A percentile compares a stretch with the other conserved stretches of the same genome.
These are phyloP conservation scores for Oreochromis grahami DNA, from an alignment of 2,797 vertebrate species.

Conservation along the genomic window DNA sequence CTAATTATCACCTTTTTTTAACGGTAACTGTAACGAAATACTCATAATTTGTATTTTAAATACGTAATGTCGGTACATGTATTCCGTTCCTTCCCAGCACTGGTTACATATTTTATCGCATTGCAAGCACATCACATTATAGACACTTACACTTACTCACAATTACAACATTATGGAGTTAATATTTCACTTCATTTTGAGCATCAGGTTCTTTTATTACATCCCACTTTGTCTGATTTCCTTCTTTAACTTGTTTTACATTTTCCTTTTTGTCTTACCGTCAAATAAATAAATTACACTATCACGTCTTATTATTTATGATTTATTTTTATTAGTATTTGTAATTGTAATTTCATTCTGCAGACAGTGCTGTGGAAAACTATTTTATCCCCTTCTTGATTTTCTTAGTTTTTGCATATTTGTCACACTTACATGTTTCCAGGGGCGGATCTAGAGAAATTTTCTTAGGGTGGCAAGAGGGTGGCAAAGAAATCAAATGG, in stretches of 20 bases:
- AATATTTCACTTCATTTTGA: not conserved
- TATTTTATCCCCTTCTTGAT: not conserved
- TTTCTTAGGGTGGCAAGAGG: too few species aligned
- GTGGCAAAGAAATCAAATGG: too few species aligned
- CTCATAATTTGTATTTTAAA: not conserved
- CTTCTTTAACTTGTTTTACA: not conserved
- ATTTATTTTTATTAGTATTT: not conserved
- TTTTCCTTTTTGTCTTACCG: not conserved
- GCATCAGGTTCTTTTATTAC: not conserved
- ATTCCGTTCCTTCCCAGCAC: not conserved
- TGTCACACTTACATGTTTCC: not conserved
- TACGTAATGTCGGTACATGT: not conserved
- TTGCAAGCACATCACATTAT: not conserved
- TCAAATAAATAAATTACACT: not conserved
- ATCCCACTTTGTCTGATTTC: not conserved
- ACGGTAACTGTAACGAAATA: not conserved
- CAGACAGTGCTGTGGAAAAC: not conserved
- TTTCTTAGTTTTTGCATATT: not conserved
- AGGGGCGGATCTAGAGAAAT: too few species aligned
- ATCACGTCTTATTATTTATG: not conserved
- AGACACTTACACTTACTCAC: not conserved
- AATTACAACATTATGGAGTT: not conserved
- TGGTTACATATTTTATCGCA: not conserved
- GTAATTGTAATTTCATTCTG: not conserved
- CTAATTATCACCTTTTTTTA: not conserved